Percentiles rank a stretch among this genome's conserved stretches.
Evolutionary conservation across 2,113 vertebrate genomes (phyloP).

Genomic region (Camelus dromedarius): DNA sequence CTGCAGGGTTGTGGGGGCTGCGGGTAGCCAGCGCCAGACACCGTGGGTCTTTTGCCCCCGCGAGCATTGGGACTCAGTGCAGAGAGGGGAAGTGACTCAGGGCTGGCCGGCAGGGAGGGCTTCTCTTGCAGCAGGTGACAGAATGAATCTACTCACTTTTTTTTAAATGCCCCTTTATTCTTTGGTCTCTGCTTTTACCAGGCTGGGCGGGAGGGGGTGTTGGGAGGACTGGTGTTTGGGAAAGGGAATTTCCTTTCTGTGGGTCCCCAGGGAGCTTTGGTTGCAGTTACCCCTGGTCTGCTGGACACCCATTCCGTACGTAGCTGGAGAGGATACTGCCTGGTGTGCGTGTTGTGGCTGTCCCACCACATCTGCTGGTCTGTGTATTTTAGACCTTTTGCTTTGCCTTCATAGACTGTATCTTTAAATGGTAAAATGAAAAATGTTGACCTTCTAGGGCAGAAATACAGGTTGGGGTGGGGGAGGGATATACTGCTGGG

Average conservation of each 20-base stretch:
- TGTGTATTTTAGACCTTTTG: conserved; percentile 28
- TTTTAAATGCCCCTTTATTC: conserved; percentile 43
- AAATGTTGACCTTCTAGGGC: background rate
- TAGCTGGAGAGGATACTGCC: background rate
- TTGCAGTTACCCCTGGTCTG: conserved; percentile 51
- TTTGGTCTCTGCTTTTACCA: conserved; percentile 35
- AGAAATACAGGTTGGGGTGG: background rate
- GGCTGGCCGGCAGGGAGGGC: background rate
- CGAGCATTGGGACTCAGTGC: background rate
- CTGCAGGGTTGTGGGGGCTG: background rate
- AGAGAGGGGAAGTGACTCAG: conserved; percentile 81
- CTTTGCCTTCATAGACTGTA: background rate
- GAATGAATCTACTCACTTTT: conserved; percentile 34
- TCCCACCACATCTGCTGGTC: background rate
- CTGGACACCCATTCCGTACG: background rate
- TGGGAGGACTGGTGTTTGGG: conserved; percentile 11
- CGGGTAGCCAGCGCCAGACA: background rate
- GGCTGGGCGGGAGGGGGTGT: background rate
- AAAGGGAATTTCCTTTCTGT: conserved; percentile 68
- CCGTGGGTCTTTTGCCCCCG: background rate
- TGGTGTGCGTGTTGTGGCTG: background rate
- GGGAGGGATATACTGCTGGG: background rate
- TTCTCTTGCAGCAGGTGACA: conserved; percentile 69
- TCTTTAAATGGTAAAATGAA: conserved; percentile 39
- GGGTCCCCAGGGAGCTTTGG: conserved; percentile 39